Evolutionary conservation across 2,888 invertebrate species (phyloP), one percentile per base, ranked within the genome.

Genomic region (Aphrophora alni): DNA sequence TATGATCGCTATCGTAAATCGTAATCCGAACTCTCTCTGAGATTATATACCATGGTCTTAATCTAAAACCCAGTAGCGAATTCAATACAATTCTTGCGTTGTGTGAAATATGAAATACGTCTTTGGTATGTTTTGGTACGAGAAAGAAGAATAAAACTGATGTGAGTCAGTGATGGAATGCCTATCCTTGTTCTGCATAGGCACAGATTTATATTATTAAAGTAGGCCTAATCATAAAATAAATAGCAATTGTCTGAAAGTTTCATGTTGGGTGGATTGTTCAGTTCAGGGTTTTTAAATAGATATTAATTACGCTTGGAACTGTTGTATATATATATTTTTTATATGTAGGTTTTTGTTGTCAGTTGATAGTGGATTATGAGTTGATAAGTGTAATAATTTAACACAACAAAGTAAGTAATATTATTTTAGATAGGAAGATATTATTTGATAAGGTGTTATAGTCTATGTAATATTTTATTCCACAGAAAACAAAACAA

Each of bases 111-210:
- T 44, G 44, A 14, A 44, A 14, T 44, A 44, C 12, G 44, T 44
- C 44, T 44, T 21, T 59, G 59, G 59, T 59, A 59, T 59, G 59
- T 59, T 59, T 59, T 59, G 59, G 59, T 59, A 10, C 12, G 59
- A 59, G 59, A n/a, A 59, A 59, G 59, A 59, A 59, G 59, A 59
- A 59, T n/a, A 59, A 59, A n/a, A 59, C 12, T 59, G 59, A 21
- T 59, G 59, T 59, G 59, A 59, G 59, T 59, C 59, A 59, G 21
- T 59, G 59, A 21, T 59, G 59, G 59, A 59, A 59, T 59, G 59
- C 59, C 59, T 59, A 59, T 59, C 59, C 59, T 21, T 12, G 59
- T 59, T 59, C 59, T 59, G 5, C 10, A 21, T 59, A 59, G 21
- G 59, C 59, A 59, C 59, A 59, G 59, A 21, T 59, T 59, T 59